Conservation (phyloP, 2,888 invertebrate species). For the Drymonia ruficornis region DNA sequence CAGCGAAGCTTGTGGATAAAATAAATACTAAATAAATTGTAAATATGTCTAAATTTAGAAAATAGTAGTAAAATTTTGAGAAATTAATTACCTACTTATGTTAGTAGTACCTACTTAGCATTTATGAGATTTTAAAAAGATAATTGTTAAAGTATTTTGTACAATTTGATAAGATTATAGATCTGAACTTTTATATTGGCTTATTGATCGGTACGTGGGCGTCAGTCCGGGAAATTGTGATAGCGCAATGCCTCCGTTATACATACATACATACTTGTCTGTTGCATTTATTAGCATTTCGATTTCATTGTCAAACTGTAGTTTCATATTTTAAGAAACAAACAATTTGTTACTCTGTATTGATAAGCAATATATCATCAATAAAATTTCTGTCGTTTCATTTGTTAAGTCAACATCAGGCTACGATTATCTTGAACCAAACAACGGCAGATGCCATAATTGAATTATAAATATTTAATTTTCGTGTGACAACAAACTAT, state of each 20-base stretch:
- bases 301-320: conserved; percentile 69
- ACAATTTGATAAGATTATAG: conserved; percentile 71
- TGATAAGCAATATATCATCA: conserved; percentile 84
- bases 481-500: not conserved
- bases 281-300: conserved; percentile 84
- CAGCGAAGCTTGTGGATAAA: conserved; percentile 73
- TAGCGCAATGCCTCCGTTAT: conserved; percentile 77
- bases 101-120: conserved; percentile 80
- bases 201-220: conserved; percentile 59
- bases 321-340: conserved; percentile 73
- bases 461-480: not conserved
- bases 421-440: not conserved
- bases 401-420: conserved; percentile 30
- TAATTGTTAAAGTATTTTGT: conserved; percentile 74
- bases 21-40: conserved; percentile 63
- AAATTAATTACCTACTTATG: conserved; percentile 68
- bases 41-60: conserved; percentile 81
- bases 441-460: not conserved
- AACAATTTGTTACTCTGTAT: conserved; percentile 80
- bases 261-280: conserved; percentile 55
- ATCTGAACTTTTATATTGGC: conserved; percentile 76
- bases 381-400: conserved; percentile 60
- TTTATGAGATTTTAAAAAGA: conserved; percentile 78
- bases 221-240: conserved; percentile 65
- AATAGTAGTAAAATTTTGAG: conserved; percentile 71